Evolutionary conservation across 2,113 vertebrate species (phyloP), one percentile per base, ranked within the genome.

Genomic region (Microtus ochrogaster): DNA sequence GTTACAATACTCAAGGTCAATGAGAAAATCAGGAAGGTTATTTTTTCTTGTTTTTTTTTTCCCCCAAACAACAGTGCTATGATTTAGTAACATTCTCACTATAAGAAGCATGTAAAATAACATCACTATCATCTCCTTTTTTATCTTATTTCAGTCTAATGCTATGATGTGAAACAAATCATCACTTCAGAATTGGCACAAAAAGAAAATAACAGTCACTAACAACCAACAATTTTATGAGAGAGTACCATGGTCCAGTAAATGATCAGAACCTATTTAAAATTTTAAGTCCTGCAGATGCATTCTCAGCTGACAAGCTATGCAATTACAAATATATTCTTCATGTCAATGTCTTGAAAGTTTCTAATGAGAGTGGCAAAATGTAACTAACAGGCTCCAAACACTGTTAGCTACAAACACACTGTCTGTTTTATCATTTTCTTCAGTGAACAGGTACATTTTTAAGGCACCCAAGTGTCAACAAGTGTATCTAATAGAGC

Each of bases 401-500:
- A 97, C 61, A 91, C 77, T 89, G 94, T 96, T 97, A 91, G 88
- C 91, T 90, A 84, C 76, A 96, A 96, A 94, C 55, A 47, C 39
- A 94, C 95, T 96, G 93, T 70, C 90, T 94, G 65, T 89, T 98
- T 36, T 94, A 97, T 94, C 96, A 83, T 96, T 97, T 96, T 95
- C 39, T 94, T 97, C 95, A 79, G 17, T 82, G 82, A 98, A 70
- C 96, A 97, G 97, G 91, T 96, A 97, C 95, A 89, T 97, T 92
- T 96, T 97, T 97, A 96, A 97, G 98, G 87, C 94, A 94, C 61
- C 92, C 89, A 90, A 83, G 63, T 90, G 95, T 97, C 94, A 97
- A 97, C 49, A 97, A 96, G 94, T 97, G 94, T 98, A 96, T 96
- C 96, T 97, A 90, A 92, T 97, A 97, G 79, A 98, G 92, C 95